Evolutionary conservation across 1,140 invertebrate genomes (phyloP).

Genomic region (Belonocnema kinseyi): DNA sequence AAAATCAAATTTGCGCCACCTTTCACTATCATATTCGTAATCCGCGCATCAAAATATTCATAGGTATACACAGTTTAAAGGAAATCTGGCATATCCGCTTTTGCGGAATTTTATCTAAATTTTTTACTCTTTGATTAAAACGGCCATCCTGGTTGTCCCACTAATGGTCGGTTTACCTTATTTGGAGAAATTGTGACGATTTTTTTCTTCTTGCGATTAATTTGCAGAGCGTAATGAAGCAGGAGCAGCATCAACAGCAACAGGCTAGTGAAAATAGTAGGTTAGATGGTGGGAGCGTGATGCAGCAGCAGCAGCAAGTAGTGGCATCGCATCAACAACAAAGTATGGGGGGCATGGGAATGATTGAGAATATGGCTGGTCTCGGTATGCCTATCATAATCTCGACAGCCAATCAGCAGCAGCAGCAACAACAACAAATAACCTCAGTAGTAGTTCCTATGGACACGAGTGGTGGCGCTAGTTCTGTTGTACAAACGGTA

Average conservation of each 20-base stretch:
- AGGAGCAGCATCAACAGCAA: conserved; percentile 54
- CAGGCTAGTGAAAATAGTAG: conserved; percentile 68
- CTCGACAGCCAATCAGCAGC: conserved; percentile 63
- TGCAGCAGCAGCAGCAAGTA: conserved; percentile 71
- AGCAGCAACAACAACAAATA: too few relatives aligned
- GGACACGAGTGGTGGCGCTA: conserved; percentile 62
- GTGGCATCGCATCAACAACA: conserved; percentile 67
- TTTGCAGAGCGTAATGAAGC: conserved; percentile 68
- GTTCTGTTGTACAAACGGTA: conserved; percentile 62
- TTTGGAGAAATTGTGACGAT: conserved; percentile 5
- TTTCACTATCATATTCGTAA: too few relatives aligned
- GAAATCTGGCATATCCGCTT: too few relatives aligned
- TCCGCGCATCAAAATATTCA: too few relatives aligned
- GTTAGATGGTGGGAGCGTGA: conserved; percentile 68
- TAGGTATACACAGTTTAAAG: too few relatives aligned
- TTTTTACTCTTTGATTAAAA: too few relatives aligned
- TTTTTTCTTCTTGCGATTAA: conserved; percentile 33
- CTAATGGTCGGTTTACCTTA: too few relatives aligned
- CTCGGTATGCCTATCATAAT: conserved; percentile 70
- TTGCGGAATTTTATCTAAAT: too few relatives aligned
- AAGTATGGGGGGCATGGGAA: conserved; percentile 68
- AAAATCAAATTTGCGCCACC: too few relatives aligned
- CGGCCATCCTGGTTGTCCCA: too few relatives aligned
- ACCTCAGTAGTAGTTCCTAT: too few relatives aligned
- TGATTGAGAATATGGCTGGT: conserved; percentile 68